Percentiles rank a stretch among this genome's conserved stretches.
These are phyloP conservation scores for Ceryle rudis DNA, from an alignment of 2,797 vertebrate genomes.

Conservation along the genomic window DNA sequence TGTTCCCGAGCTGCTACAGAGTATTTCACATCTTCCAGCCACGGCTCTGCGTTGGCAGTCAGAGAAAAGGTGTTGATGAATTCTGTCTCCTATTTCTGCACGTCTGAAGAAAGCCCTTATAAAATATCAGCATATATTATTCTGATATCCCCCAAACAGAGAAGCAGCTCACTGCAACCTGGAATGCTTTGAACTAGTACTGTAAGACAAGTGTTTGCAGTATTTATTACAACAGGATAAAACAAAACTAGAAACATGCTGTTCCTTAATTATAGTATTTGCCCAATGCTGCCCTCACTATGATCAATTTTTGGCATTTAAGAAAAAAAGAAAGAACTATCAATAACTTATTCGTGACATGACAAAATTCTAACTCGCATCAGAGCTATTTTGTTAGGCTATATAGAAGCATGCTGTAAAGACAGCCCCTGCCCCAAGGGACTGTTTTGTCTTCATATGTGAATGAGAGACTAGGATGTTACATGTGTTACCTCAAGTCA, in stretches of 20 bases:
- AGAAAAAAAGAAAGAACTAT: not conserved
- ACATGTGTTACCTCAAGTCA: not conserved
- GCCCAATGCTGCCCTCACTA: not conserved
- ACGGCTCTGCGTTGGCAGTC: constrained; percentile 44
- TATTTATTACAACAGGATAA: constrained; percentile 39
- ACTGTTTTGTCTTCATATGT: not conserved
- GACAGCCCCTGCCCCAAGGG: not conserved
- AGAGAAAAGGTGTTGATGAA: constrained; percentile 62
- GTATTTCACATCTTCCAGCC: constrained; percentile 50
- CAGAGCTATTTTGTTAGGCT: not conserved
- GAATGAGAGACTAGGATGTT: not conserved
- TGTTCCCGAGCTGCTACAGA: constrained; percentile 9
- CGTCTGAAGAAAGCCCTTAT: constrained; percentile 52
- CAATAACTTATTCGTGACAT: constrained; percentile 1
- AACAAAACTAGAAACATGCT: constrained; percentile 18
- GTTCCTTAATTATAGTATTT: constrained; percentile 20
- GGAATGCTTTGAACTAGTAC: constrained; percentile 36
- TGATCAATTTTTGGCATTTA: not conserved
- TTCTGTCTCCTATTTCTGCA: constrained; percentile 55
- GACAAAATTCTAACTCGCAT: not conserved
- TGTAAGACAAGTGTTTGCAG: constrained; percentile 21
- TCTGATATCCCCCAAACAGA: constrained; percentile 19
- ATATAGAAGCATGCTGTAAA: not conserved
- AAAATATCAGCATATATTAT: constrained; percentile 38
- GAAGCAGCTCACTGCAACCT: constrained; percentile 25